Conservation (phyloP, 2,888 invertebrate genomes). For the Nomada ruficornis region DNA sequence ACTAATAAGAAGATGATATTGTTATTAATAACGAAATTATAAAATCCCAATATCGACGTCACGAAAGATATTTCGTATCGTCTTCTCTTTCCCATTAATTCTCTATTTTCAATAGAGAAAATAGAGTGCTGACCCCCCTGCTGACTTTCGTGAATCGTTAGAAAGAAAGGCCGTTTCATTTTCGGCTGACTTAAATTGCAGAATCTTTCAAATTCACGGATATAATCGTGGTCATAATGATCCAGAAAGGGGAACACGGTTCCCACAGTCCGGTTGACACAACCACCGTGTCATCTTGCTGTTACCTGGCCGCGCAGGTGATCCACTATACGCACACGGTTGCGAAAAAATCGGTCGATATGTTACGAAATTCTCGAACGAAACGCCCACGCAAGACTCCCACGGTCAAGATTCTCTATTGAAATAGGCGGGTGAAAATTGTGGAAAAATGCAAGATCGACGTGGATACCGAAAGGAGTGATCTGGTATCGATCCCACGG, state of each 20-base stretch:
- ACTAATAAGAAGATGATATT: too few relatives aligned
- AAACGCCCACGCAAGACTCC: conserved; percentile 61
- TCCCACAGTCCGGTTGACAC: conserved; percentile 66
- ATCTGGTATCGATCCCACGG: conserved; percentile 72
- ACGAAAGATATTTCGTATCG: too few relatives aligned
- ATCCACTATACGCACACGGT: conserved; percentile 42
- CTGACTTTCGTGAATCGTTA: neutral
- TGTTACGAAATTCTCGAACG: conserved; percentile 63
- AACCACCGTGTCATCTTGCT: conserved; percentile 54
- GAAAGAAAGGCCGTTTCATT: conserved; percentile 1
- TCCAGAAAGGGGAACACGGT: conserved; percentile 26
- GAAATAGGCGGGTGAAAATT: conserved; percentile 56
- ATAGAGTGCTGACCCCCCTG: neutral
- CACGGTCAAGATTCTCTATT: conserved; percentile 70
- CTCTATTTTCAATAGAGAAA: neutral
- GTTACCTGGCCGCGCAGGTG: conserved; percentile 67
- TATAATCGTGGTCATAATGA: conserved; percentile 17
- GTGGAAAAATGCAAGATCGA: conserved; percentile 25
- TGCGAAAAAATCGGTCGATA: conserved; percentile 63
- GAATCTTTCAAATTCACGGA: neutral
- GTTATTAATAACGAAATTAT: too few relatives aligned
- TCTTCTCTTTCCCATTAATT: neutral
- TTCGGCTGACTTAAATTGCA: neutral
- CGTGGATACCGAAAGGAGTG: conserved; percentile 66
- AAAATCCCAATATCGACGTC: too few relatives aligned